Evolutionary conservation across 2,888 invertebrate species (phyloP).

Genomic region (Ommatoiulus sabulosus): DNA sequence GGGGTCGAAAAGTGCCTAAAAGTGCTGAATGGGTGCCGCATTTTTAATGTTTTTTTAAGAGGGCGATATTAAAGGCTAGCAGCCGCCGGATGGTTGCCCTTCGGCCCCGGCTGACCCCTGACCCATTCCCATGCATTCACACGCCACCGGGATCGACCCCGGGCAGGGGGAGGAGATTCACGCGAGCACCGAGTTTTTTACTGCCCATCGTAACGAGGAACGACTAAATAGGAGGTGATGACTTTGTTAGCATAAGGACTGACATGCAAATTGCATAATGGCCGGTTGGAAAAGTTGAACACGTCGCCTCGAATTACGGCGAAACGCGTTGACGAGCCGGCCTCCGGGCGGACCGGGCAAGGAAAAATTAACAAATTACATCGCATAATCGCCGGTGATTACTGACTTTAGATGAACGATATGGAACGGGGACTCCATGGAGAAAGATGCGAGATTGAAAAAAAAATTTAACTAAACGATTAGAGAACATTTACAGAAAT

Average conservation of each 20-base stretch:
- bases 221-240: neutral
- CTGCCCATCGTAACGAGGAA: neutral
- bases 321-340: neutral
- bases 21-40: neutral
- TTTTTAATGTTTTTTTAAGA: neutral
- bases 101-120: neutral
- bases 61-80: neutral
- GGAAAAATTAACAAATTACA: neutral
- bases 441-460: too few relatives aligned
- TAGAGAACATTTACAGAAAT: too few relatives aligned
- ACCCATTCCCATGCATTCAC: neutral
- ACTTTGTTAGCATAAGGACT: neutral
- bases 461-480: too few relatives aligned
- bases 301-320: neutral
- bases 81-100: neutral
- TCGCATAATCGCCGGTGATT: neutral
- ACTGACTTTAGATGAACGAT: neutral
- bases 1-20: neutral
- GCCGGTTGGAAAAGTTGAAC: neutral
- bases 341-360: neutral
- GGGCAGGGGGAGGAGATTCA: neutral
- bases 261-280: slow-evolving; percentile 1
- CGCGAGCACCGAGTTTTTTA: neutral
- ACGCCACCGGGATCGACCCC: neutral
- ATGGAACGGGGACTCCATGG: too few relatives aligned